Evolutionary conservation across 2,113 vertebrate genomes (phyloP).

Genomic region (Potamarius usumacintae): DNA sequence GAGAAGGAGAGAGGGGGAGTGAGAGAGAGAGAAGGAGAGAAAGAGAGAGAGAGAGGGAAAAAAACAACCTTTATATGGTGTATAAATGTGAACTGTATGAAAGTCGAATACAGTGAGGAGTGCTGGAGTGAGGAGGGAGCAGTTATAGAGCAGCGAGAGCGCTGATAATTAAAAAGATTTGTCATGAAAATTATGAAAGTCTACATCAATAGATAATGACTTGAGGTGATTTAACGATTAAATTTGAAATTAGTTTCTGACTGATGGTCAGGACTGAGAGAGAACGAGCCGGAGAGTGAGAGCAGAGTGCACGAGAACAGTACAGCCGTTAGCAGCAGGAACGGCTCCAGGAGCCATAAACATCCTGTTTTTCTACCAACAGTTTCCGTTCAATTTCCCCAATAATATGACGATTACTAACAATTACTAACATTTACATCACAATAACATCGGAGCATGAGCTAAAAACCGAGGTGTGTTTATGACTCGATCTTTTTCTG

Average conservation of each 20-base stretch:
- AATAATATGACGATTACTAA: not conserved
- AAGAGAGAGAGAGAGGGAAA: not conserved
- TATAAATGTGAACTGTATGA: not conserved
- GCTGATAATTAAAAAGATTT: not conserved
- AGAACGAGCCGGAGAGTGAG: not conserved
- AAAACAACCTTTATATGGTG: not conserved
- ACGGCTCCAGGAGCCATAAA: not conserved
- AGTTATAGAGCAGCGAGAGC: not conserved
- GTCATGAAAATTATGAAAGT: not conserved
- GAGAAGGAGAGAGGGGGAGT: too few relatives aligned
- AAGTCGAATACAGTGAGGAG: not conserved
- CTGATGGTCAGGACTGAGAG: not conserved
- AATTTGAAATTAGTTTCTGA: not conserved
- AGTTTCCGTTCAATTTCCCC: not conserved
- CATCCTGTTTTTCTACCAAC: not conserved
- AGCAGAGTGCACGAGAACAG: not conserved
- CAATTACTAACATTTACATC: too few relatives aligned
- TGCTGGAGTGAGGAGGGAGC: not conserved
- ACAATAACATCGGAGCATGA: too few relatives aligned
- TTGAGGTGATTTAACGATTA: not conserved
- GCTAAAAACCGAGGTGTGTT: too few relatives aligned
- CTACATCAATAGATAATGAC: not conserved
- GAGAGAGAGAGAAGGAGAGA: too few relatives aligned
- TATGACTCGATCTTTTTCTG: not conserved
- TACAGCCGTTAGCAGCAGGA: not conserved